Conservation (phyloP, 1,140 invertebrate genomes). For the Phymorhynchus buccinoides region DNA sequence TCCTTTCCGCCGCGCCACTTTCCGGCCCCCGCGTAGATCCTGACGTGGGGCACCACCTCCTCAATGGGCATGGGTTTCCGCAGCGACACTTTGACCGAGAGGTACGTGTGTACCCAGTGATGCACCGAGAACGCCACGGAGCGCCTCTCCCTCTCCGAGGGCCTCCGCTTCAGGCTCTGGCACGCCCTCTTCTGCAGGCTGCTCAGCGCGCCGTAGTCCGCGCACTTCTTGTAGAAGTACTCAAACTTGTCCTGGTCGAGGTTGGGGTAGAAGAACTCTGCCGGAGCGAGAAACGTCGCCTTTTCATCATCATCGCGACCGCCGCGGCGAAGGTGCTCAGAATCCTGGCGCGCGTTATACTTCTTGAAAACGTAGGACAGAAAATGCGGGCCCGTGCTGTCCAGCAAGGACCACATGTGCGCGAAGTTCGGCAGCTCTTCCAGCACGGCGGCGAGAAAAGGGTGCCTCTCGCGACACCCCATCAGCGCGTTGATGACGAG, state of each 20-base stretch:
- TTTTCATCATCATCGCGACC: slow-evolving; percentile 33
- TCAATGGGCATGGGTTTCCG: slow-evolving; percentile 58
- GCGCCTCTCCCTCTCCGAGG: slow-evolving; percentile 46
- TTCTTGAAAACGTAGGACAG: slow-evolving; percentile 59
- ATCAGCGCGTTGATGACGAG: slow-evolving; percentile 70
- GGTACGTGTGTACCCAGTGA: slow-evolving; percentile 70
- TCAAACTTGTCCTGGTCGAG: slow-evolving; percentile 64
- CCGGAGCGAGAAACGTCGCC: slow-evolving; percentile 59
- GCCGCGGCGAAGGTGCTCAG: too few species aligned
- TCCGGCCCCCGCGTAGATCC: slow-evolving; percentile 57
- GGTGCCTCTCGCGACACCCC: slow-evolving; percentile 65
- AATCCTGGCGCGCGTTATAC: too few species aligned
- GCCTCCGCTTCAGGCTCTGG: slow-evolving; percentile 59
- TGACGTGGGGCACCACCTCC: slow-evolving; percentile 55
- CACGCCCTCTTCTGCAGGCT: slow-evolving; percentile 60
- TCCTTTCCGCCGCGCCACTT: too few species aligned
- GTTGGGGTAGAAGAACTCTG: slow-evolving; percentile 68
- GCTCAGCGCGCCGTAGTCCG: slow-evolving; percentile 52
- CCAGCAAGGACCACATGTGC: slow-evolving; percentile 67
- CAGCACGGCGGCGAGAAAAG: slow-evolving; percentile 66
- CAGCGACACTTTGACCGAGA: slow-evolving; percentile 53
- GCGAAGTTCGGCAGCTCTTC: slow-evolving; percentile 61
- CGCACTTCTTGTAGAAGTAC: slow-evolving; percentile 58
- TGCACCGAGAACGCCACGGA: slow-evolving; percentile 64
- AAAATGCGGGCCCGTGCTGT: slow-evolving; percentile 70